Base-by-base conservation (phyloP, 2,888 invertebrate species). In the Heliconius ethilla region DNA sequence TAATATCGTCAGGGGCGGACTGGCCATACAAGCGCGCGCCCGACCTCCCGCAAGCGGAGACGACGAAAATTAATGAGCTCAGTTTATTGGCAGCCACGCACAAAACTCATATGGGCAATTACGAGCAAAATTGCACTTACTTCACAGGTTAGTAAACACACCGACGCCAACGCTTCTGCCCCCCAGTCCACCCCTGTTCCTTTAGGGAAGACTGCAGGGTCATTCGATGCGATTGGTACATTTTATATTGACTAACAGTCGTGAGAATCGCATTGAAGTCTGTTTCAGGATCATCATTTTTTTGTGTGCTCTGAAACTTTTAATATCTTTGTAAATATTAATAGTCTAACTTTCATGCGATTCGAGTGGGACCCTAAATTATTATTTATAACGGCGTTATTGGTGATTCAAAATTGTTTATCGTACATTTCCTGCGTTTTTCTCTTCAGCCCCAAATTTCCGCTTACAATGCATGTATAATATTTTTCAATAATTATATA, bases 1-100 rank as follows among this genome's bases (percentile, higher is more conserved):
- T 94, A 93, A 94, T 93, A 94, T 94, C 93, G 94, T 94, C 95
- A 95, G 95, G 95, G 94, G 94, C 93, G 93, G 95, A 95, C 94
- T 94, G 95, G 95, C 94, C 95, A 92, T 95, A 94, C 95, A 94
- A 94, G 92, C 94, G 93, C 89, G 93, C 93, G 89, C 94, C 94
- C 91, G 93, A 90, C 89, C 94, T 94, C 91, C 94, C 94, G 84
- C 94, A 91, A 92, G 92, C 92, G 94, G 94, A 94, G 91, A 91
- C 94, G 93, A 94, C 94, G 93, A 94, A 93, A 92, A 93, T 94
- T 94, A 93, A 94, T 94, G 94, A 94, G 92, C 91, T 94, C 94
- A 93, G 94, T 94, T 93, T 94, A 94, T 94, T 94, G 94, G 94
- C 94, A 92, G 94, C 94, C 90, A 94, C 94, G 94, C 94, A 94